Evolutionary conservation across 2,888 invertebrate species (phyloP), one percentile per base, ranked within the genome.

Genomic region (Pyrrhosoma nymphula): DNA sequence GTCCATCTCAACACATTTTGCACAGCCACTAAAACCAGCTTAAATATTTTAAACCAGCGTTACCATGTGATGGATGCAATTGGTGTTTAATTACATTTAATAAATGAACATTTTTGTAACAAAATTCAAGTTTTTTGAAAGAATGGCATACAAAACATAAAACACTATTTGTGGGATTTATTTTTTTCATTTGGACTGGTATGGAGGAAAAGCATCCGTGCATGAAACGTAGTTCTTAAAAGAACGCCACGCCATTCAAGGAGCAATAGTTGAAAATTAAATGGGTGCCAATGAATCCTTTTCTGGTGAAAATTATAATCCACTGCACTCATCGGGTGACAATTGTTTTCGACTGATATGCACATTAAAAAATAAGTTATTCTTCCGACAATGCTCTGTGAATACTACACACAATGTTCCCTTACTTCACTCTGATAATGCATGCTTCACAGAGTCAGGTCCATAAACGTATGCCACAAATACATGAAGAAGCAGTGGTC

Each of bases 1-100:
- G 75, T 69, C 69, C 91, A 91, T 69, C 93, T 69, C 60, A 93
- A 93, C 93, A 47, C 63, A 91, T 69, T 69, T 69, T 47, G 69
- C 93, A 75, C 93, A 75, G 69, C 69, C n/a, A 16, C 47, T 39
- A 93, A 39, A 75, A 75, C 93, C 91, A 91, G 91, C 35, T 39
- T 91, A 63, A 23, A n/a, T 39, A 23, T 39, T 63, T 60, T 23
- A 63, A 91, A 91, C 63, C 93, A 75, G 93, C 93, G 75, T 69
- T 69, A 93, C n/a, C 20, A 35, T 47, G 69, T 26, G 60, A 60
- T 60, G 20, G 12, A 69, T 69, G 69, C 55, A n/a, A 69, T 47
- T 75, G 93, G 47, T 69, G 63, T 93, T 75, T 47, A 60, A 69
- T 20, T 47, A 91, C 63, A n/a, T 55, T 63, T 82, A 35, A 82